Percentiles rank a stretch among this genome's conserved stretches.
Evolutionary conservation across 2,113 vertebrate genomes (phyloP).

Genomic region (Hippopotamus amphibius): DNA sequence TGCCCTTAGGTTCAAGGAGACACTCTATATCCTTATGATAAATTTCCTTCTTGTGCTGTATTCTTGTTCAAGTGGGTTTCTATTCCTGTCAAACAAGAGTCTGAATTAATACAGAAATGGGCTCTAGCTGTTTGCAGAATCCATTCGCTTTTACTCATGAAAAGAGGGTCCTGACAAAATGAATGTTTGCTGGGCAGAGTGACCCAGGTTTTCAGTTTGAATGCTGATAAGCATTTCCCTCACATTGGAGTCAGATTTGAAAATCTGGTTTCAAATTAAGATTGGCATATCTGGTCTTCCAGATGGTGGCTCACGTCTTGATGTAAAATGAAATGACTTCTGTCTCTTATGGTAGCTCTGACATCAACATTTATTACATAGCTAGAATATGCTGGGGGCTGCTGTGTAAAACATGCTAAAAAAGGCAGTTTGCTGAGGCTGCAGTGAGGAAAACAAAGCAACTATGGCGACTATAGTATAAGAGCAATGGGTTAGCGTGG

Average conservation of each 20-base stretch:
- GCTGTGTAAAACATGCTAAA: neutral
- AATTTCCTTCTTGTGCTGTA: constrained; percentile 61
- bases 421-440: neutral
- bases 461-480: no score
- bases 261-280: constrained; percentile 74
- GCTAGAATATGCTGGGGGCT: neutral
- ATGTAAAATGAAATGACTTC: constrained; percentile 72
- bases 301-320: constrained; percentile 54
- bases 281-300: constrained; percentile 73
- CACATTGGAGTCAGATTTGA: constrained; percentile 41
- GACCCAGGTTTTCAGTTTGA: constrained; percentile 56
- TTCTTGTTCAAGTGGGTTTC: constrained; percentile 56
- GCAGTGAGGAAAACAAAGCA: neutral
- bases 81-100: constrained; percentile 33
- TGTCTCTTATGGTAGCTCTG: constrained; percentile 44
- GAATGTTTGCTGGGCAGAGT: constrained; percentile 60
- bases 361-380: constrained; percentile 63
- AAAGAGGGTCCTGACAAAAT: constrained; percentile 44
- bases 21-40: neutral
- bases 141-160: constrained; percentile 41
- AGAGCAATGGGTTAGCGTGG: neutral
- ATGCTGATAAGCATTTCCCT: constrained; percentile 72
- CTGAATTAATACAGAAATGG: constrained; percentile 54
- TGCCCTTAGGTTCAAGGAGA: neutral
- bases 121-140: constrained; percentile 59